Evolutionary conservation across 2,888 invertebrate genomes (phyloP), one percentile per base, ranked within the genome.

Genomic region (Drosophila nr. medialis): DNA sequence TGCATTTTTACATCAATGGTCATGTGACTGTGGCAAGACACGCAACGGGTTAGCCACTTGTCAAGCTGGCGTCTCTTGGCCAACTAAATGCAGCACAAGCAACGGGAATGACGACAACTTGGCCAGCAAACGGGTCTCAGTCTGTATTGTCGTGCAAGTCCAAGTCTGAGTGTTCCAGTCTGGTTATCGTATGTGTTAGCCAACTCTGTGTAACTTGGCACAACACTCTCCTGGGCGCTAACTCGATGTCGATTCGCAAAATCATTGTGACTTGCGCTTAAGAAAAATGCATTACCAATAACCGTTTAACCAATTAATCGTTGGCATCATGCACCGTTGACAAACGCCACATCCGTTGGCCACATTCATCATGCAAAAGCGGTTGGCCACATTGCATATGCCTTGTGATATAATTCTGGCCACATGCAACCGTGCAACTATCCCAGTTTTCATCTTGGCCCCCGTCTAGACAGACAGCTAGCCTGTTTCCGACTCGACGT

Each of bases 1-100:
- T 84, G 89, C 82, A 89, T 80, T 84, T 89, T 84, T 85, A 87
- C 89, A 89, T 89, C 87, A 89, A 80, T 82, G 89, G 85, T 65
- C 75, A 88, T 79, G 80, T 76, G 77, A 38, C 55, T 42, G 49
- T 32, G 69, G 45, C 59, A 75, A 75, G 72, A 56, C 62, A 72
- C 65, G 81, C 78, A 78, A 78, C 78, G 66, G 66, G 77, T 81
- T 81, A 65, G 70, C 68, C 70, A 75, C 77, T 89, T 84, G 84
- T 79, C 89, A 83, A 76, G 71, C 67, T 71, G 62, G 61, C 62
- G 56, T 40, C 54, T 42, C 53, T 48, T 49, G 30, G 40, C 50
- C 54, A 40, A 38, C 78, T 65, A 77, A 83, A 81, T 78, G 76
- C 79, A 66, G 82, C 79, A 76, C 81, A 81, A 77, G 58, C 83